Evolutionary conservation across 1,140 invertebrate species (phyloP).

Genomic region (Euwallacea fornicatus): DNA sequence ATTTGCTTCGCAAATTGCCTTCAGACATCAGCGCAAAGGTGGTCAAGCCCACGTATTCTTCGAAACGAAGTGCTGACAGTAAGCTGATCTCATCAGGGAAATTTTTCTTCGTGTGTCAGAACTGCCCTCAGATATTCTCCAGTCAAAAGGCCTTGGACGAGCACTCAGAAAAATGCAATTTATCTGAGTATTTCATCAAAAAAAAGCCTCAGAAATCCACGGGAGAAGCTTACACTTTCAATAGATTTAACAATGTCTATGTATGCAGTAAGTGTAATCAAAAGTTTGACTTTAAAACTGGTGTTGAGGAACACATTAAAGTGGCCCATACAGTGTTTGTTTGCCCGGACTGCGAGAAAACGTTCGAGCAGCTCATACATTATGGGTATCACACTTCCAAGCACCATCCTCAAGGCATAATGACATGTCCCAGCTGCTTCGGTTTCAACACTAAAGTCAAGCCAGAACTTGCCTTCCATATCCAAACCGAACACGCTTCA

Average conservation of each 20-base stretch:
- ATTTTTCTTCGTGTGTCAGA: conserved; percentile 27
- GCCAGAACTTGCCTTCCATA: conserved; percentile 8
- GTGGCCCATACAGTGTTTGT: conserved; percentile 21
- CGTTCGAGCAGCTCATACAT: conserved; percentile 6
- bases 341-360: conserved; percentile 11
- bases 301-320: conserved; percentile 39
- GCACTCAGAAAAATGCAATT: conserved; percentile 13
- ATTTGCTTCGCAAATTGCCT: conserved; percentile 19
- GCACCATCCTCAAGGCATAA: not conserved
- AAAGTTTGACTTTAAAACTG: conserved; percentile 37
- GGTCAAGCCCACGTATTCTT: not conserved
- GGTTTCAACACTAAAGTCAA: conserved; percentile 11
- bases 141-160: conserved; percentile 10
- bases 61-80: not conserved
- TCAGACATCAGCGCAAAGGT: conserved; percentile 17
- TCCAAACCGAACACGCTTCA: conserved; percentile 12
- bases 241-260: conserved; percentile 30
- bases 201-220: not conserved
- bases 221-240: conserved; percentile 17
- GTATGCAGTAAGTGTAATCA: conserved; percentile 40
- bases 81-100: not conserved
- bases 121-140: conserved; percentile 33
- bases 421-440: conserved; percentile 31
- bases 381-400: conserved; percentile 23
- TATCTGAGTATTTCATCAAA: not conserved